Base-by-base conservation (phyloP, 2,888 invertebrate species). In the Orthosia cruda region DNA sequence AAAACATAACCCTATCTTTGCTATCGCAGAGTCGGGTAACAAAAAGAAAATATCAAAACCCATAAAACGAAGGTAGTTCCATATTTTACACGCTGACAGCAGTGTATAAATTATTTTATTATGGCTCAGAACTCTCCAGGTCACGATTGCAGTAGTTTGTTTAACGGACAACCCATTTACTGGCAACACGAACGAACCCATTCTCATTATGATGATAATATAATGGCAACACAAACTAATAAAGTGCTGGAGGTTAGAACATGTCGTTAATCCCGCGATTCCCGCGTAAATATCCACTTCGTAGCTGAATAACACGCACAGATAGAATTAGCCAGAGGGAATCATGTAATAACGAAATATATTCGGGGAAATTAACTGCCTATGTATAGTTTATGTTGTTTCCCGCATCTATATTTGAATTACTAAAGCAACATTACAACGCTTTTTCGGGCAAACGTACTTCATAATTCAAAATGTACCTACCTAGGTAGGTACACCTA, bases 241-340 rank as follows among this genome's bases (percentile, higher is more conserved):
- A 89, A 86, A 89, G 86, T 80, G 86, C 73, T 78, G 65, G 66
- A 78, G 71, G 84, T 85, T 73, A 77, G 79, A 73, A 85, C 74
- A 75, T 79, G 83, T 87, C 83, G 73, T 78, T 87, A 84, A 80
- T 80, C 76, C 71, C 54, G 74, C 83, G 72, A 83, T 78, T 79
- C 71, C 68, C 58, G 73, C 83, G 74, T 67, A 86, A 87, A 87
- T 83, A 76, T 77, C 76, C 58, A 62, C 63, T 64, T 67, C 75
- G 89, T 90, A 87, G 84, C 84, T 79, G 62, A 52, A 26, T 54
- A 75, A 74, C 92, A 92, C 91, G 91, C 91, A 90, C 86, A 68
- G 74, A 40, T 55, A 45, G 58, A 81, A 87, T 88, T 87, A 76
- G 55, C 71, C 57, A 64, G 45, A 76, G 67, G 64, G 23, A 70